These are phyloP conservation scores for Callorhinus ursinus DNA, from an alignment of 2,113 vertebrate genomes.

Conservation along the genomic window DNA sequence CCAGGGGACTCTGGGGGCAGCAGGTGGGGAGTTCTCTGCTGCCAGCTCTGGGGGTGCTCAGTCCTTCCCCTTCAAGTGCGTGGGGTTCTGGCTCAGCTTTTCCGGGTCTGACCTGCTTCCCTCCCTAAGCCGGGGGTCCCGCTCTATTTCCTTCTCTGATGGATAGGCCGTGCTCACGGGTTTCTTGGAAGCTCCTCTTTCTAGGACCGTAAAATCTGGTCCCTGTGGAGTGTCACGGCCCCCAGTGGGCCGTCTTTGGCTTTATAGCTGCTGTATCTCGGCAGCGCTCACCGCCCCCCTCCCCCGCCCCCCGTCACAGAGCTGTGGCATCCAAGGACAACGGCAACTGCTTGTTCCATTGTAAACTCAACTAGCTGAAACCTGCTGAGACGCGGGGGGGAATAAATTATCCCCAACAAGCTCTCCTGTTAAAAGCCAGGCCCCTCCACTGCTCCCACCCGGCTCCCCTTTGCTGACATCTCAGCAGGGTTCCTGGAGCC, in stretches of 20 bases:
- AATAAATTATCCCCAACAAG: conserved; percentile 69
- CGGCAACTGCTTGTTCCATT: conserved; percentile 43
- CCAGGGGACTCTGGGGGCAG: neutral
- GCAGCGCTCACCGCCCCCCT: fast-evolving
- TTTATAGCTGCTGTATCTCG: conserved; percentile 14
- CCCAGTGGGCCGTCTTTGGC: neutral
- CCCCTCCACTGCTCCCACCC: neutral
- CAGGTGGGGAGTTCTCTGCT: neutral
- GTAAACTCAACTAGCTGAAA: conserved; percentile 65
- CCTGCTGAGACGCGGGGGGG: neutral
- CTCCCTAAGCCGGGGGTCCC: neutral
- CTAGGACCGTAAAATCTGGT: conserved; percentile 19
- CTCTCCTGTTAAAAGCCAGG: conserved; percentile 25
- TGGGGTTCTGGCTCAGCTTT: neutral
- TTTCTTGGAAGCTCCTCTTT: conserved; percentile 42
- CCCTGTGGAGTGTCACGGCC: neutral
- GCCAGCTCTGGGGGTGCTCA: fast-evolving
- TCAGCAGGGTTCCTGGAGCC: neutral
- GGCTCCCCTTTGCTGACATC: neutral
- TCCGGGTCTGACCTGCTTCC: neutral
- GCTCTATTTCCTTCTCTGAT: neutral
- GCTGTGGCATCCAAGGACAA: neutral
- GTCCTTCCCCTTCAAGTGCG: neutral
- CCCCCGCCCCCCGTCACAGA: neutral
- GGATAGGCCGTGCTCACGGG: neutral